Evolutionary conservation across 2,113 vertebrate species (phyloP), one percentile per base, ranked within the genome.

Genomic region (Amazona vittata): DNA sequence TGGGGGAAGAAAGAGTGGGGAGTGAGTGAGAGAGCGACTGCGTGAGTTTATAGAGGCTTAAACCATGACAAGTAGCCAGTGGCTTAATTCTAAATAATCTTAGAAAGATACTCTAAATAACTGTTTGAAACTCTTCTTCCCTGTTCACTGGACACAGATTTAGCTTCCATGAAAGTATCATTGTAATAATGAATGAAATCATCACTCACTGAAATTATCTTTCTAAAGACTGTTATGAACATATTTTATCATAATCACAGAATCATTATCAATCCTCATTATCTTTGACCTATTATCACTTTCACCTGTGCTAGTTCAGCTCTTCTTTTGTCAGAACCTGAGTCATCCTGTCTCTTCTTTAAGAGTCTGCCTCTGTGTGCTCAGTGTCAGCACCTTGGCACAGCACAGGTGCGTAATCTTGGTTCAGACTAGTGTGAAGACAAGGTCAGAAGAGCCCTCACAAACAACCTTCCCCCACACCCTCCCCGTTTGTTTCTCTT

Each of bases 381-480:
- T 63, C 37, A 35, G 5, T 18, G 28, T 71, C 28, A 35, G 18
- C 13, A 70, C 3, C 20, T 25, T 78, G 46, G 11, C 15, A 33
- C 15, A 57, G 2, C 17, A 26, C 16, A 82, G 19, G 1, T 55
- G 6, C 3, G 6, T 69, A 37, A 74, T 28, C 11, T 64, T 53
- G 5, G 2, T 86, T 89, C 53, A 57, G 39, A 57, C 5, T 43
- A 8, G 25, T 52, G 20, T 20, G n/a, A 71, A 78, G 17, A 57
- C 77, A 59, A 69, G 7, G 8, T 41, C 55, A 71, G 29, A 75
- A 73, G 44, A 35, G 19, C 1, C 6, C 41, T 62, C 15, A 49
- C 2, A 16, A 25, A 5, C 0, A 3, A 3, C 5, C 1, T 33
- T 33, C 5, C 5, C 5, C 5, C 7, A 24, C 16, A 53, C 1